Base-by-base conservation (phyloP, 2,888 invertebrate genomes). In the Atrina japonica region DNA sequence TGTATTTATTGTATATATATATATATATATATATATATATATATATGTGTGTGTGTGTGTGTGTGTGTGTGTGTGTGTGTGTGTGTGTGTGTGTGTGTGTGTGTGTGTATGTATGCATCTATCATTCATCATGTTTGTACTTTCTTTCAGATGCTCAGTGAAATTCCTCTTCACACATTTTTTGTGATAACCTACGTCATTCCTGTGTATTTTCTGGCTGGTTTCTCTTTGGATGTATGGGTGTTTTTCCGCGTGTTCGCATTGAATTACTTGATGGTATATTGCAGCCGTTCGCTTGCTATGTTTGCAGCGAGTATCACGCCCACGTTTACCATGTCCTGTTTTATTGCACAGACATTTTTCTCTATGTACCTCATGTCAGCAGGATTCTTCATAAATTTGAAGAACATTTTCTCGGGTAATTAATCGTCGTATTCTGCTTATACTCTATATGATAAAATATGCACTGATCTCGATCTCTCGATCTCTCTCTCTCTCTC, bases 301-400 rank as follows among this genome's bases (percentile, higher is more conserved):
- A 83, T 85, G 83, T 76, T 82, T 52, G 74, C 82, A 3, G 84
- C 86, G 0, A 77, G 81, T 16, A 50, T 85, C 16, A 72, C 85
- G 67, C 86, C 88, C 0, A 85, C 84, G 21, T 88, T 83, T 66
- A 84, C 84, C 47, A 71, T 84, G 6, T 79, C 86, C 0, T 80
- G 82, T 40, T 77, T 86, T 66, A 75, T 84, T 29, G 83, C 86
- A 7, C 86, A 88, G 76, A 78, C 80, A 0, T 73, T 87, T 30
- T 86, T 85, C 78, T 82, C 84, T 16, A 67, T 86, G 72, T 82
- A 84, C 50, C 78, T 86, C 27, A 82, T 87, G 78, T 82, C 84
- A 1, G 83, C 83, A 9, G 88, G 88, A 6, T 87, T 84, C 73
- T 80, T 88, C 73, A 83, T 88, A 71, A 88, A 87, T 68, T 72